Evolutionary conservation across 2,888 invertebrate genomes (phyloP).

Genomic region (Amblyjoppa fuscipennis): DNA sequence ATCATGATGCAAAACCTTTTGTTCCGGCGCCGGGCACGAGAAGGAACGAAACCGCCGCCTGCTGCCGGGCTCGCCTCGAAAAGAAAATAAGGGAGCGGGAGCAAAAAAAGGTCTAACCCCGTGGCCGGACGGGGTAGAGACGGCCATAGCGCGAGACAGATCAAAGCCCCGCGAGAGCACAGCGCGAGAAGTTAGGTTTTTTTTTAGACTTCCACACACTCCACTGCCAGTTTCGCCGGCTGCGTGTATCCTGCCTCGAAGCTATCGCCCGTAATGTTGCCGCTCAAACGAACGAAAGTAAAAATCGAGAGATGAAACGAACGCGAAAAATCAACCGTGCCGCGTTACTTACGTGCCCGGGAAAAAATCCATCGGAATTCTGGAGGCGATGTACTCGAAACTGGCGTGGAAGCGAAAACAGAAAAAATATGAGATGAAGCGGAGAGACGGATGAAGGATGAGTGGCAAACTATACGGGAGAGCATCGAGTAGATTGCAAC

Average conservation of each 20-base stretch:
- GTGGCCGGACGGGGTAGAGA: conserved; percentile 9
- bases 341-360: not conserved
- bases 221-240: conserved; percentile 28
- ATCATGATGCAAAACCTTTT: conserved; percentile 59
- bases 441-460: not conserved
- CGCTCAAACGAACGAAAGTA: conserved; percentile 44
- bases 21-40: conserved; percentile 10
- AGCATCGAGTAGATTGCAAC: not conserved
- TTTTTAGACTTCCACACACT: conserved; percentile 30
- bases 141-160: conserved; percentile 45
- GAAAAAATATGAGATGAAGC: not conserved
- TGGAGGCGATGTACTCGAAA: not conserved
- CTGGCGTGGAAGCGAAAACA: not conserved
- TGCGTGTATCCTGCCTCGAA: conserved; percentile 2
- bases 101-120: conserved; percentile 8
- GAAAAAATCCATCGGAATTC: not conserved
- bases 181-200: conserved; percentile 36
- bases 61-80: conserved; percentile 16
- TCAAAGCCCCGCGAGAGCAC: conserved; percentile 54
- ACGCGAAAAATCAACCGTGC: conserved; percentile 7
- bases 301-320: conserved; percentile 28
- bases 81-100: conserved; percentile 27
- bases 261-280: conserved; percentile 18
- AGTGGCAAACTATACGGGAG: not conserved
- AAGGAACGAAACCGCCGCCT: conserved; percentile 5